Base-by-base conservation (phyloP, 2,797 vertebrate species). In the Peromyscus nudipes region DNA sequence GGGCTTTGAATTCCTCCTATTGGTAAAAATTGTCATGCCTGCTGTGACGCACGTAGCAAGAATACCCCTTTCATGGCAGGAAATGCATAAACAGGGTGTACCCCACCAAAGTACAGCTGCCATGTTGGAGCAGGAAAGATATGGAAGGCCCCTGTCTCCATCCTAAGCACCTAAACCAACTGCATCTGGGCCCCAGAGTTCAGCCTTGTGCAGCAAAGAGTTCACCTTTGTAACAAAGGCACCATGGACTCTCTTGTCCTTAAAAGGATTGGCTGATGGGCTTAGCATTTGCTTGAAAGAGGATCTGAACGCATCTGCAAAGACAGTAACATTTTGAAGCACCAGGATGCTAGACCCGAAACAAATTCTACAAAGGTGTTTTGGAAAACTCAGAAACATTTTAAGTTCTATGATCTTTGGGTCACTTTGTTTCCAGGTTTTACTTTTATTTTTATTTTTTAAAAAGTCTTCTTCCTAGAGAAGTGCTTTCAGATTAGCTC, bases 401-500 rank as follows among this genome's bases (percentile, higher is more conserved):
- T 94, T 77, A 69, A 67, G 62, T 49, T 87, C 60, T 92, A n/a
- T 69, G n/a, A 85, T 91, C 65, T 93, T 79, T 34, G 40, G 19
- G 40, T 92, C 16, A 29, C 67, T 92, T 94, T 85, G 82, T 67
- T 95, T 95, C 37, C 27, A 80, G 90, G 40, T 80, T 57, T 80
- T 57, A 21, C 29, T 80, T 84, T 71, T 55, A 67, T 86, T 25
- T 46, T 89, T n/a, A n/a, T n/a, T 43, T 43, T 75, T 43, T 9
- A 29, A 85, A 62, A 6, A 84, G n/a, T 57, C 62, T 88, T 84
- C 34, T 34, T 96, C 31, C 80, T 34, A 73, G 76, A 90, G 55
- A 93, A 93, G 60, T 73, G 6, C 43, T 95, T 97, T 91, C 55
- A 90, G 84, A 82, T 90, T 84, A 75, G 40, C 73, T 77, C n/a